Evolutionary conservation across 2,888 invertebrate genomes (phyloP).

Genomic region (Trachelus stipa): DNA sequence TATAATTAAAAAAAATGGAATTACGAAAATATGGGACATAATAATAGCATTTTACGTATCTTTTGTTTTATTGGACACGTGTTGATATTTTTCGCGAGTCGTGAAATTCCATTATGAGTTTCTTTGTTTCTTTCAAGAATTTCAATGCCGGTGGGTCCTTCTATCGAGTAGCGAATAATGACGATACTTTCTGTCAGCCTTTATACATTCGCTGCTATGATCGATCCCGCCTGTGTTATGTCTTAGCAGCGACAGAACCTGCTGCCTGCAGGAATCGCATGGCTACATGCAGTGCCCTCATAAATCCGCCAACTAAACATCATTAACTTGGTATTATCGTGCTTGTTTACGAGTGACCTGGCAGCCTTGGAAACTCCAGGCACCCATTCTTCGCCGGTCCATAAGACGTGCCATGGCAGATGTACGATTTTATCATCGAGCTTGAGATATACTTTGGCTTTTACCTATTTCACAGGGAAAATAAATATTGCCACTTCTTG

Average conservation of each 20-base stretch:
- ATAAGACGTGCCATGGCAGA: neutral
- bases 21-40: neutral
- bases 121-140: neutral
- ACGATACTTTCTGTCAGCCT: neutral
- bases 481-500: neutral
- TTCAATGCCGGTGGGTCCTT: neutral
- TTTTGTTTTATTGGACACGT: neutral
- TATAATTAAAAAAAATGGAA: neutral
- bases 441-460: neutral
- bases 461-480: neutral
- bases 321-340: conserved; percentile 50
- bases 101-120: neutral
- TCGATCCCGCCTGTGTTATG: neutral
- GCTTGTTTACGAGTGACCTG: conserved; percentile 43
- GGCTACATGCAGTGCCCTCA: conserved; percentile 42
- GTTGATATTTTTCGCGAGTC: neutral
- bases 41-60: neutral
- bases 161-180: neutral
- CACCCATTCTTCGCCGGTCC: neutral
- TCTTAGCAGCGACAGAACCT: neutral
- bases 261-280: neutral
- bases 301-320: conserved; percentile 53
- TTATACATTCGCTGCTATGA: neutral
- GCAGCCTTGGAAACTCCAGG: conserved; percentile 35
- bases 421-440: neutral